phyloP scores from a whole-genome alignment of 2,113 vertebrate species.

The Eretmochelys imbricata region DNA sequence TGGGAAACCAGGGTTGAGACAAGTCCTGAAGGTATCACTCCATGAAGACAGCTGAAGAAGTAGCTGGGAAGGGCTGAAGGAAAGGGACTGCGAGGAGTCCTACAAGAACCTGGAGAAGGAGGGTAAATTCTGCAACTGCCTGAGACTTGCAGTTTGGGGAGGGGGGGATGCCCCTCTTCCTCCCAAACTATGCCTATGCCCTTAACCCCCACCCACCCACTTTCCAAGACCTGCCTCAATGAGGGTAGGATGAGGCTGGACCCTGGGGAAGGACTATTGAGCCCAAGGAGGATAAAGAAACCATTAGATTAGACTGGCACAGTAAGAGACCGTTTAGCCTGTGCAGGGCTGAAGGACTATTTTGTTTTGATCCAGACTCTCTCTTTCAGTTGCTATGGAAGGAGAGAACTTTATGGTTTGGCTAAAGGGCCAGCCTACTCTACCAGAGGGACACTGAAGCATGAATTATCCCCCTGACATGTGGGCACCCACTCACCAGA shows the following conservation, averaged over 20 bases:
- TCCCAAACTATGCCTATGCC: no score
- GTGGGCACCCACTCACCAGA: slow-evolving; percentile 44
- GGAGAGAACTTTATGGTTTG: not conserved
- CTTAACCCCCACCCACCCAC: no score
- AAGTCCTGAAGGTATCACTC: not conserved
- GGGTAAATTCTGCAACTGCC: no score
- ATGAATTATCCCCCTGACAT: not conserved
- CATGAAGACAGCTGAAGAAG: not conserved
- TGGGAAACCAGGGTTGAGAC: not conserved
- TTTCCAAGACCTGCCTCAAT: no score
- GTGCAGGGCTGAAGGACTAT: not conserved
- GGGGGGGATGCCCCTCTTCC: no score
- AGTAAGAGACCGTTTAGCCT: not conserved
- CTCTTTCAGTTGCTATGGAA: slow-evolving; percentile 41
- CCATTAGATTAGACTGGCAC: slow-evolving; percentile 3
- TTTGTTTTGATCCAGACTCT: slow-evolving; percentile 17
- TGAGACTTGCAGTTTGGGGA: no score
- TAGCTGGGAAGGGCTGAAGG: not conserved
- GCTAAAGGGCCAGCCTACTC: slow-evolving; percentile 42
- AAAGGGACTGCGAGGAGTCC: not conserved
- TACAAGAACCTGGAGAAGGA: not conserved
- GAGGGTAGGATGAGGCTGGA: no score
- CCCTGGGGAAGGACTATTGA: not conserved
- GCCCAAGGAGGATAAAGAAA: not conserved
- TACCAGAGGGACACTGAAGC: not conserved